These are phyloP conservation scores for Dynastes hyllus DNA, from an alignment of 2,888 invertebrate genomes.

Conservation along the genomic window DNA sequence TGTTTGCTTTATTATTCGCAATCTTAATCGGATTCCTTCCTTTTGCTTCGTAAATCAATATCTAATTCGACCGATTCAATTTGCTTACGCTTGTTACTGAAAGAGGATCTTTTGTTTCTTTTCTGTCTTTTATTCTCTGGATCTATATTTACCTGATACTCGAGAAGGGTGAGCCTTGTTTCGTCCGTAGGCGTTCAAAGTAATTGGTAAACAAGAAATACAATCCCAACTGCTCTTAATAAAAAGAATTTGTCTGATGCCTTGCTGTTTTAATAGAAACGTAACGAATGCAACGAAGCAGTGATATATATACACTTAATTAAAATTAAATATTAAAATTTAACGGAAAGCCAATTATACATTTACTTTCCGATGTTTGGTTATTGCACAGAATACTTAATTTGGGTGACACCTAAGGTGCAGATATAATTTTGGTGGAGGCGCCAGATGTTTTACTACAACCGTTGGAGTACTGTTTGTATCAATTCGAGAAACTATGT, in stretches of 20 bases:
- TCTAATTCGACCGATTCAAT: constrained; percentile 37
- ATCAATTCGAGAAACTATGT: no score
- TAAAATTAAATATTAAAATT: no score
- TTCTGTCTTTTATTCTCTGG: not conserved
- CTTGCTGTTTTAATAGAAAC: not conserved
- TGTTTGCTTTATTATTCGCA: constrained; percentile 38
- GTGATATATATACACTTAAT: no score
- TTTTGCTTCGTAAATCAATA: constrained; percentile 34
- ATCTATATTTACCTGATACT: constrained; percentile 29
- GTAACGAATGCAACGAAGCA: not conserved
- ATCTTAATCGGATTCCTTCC: constrained; percentile 34
- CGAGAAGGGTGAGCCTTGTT: constrained; percentile 23
- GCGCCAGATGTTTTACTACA: not conserved
- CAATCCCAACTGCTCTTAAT: not conserved
- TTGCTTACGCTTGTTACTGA: constrained; percentile 36
- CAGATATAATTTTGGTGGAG: not conserved
- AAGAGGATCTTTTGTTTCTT: constrained; percentile 7
- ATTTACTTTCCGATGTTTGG: no score
- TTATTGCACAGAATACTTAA: no score
- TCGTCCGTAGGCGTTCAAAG: not conserved
- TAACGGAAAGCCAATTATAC: no score
- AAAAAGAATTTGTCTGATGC: not conserved
- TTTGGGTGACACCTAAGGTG: no score
- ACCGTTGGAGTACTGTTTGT: not conserved
- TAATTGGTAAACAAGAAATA: constrained; percentile 25